These are phyloP conservation scores for Nebria salina DNA, from an alignment of 2,888 invertebrate genomes.

Conservation along the genomic window DNA sequence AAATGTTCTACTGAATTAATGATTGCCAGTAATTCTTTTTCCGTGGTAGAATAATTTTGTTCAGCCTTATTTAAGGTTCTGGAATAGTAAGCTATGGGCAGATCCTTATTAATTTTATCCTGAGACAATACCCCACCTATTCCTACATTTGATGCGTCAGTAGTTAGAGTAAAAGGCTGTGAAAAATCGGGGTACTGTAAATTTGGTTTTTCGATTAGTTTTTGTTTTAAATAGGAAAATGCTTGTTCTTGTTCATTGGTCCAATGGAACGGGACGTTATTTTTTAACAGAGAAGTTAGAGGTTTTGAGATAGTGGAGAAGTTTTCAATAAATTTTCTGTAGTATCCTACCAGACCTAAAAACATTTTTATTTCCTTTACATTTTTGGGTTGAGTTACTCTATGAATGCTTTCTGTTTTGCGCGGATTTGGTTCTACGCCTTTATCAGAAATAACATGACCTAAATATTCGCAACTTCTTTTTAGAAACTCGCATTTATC, in stretches of 20 bases:
- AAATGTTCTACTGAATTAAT: slow-evolving; percentile 45
- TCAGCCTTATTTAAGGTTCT: slow-evolving; percentile 37
- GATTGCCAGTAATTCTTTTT: slow-evolving; percentile 45
- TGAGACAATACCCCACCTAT: slow-evolving; percentile 31
- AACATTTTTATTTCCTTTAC: slow-evolving; percentile 12
- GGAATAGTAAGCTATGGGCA: slow-evolving; percentile 44
- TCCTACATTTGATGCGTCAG: slow-evolving; percentile 38
- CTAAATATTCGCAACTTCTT: slow-evolving; percentile 4
- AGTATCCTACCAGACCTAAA: slow-evolving; percentile 19
- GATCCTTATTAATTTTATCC: slow-evolving; percentile 21
- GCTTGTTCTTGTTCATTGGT: slow-evolving; percentile 42
- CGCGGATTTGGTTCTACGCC: neutral
- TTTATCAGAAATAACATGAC: slow-evolving; percentile 11
- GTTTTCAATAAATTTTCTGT: slow-evolving; percentile 11
- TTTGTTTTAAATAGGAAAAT: slow-evolving; percentile 41
- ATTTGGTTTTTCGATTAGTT: slow-evolving; percentile 21
- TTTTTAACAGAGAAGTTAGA: slow-evolving; percentile 51
- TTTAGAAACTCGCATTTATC: slow-evolving; percentile 15
- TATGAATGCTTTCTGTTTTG: neutral
- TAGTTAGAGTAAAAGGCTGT: slow-evolving; percentile 16
- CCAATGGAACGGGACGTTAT: slow-evolving; percentile 47
- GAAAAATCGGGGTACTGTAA: slow-evolving; percentile 26
- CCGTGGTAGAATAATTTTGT: slow-evolving; percentile 40
- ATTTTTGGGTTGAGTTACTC: neutral
- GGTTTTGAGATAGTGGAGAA: slow-evolving; percentile 30